phyloP scores from a whole-genome alignment of 2,113 vertebrate genomes.

The Castor canadensis region DNA sequence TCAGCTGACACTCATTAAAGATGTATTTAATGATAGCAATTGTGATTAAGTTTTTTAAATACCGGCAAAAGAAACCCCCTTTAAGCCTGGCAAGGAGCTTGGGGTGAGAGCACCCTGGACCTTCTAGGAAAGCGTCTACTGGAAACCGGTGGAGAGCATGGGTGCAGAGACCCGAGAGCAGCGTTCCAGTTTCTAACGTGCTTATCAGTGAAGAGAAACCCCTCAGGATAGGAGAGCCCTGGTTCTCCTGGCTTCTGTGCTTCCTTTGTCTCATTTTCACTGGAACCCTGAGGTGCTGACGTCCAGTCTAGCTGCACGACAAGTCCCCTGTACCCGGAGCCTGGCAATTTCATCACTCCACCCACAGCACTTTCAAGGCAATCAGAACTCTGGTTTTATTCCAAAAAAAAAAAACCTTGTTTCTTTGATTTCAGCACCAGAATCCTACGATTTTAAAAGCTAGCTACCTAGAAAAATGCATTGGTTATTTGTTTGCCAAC shows the following conservation, averaged over 20 bases:
- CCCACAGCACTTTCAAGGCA: not conserved
- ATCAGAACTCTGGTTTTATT: not conserved
- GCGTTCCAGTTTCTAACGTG: not conserved
- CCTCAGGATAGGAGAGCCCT: too few relatives aligned
- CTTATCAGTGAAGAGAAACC: too few relatives aligned
- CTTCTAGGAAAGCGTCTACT: rapidly evolving
- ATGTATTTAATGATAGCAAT: not conserved
- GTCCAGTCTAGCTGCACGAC: too few relatives aligned
- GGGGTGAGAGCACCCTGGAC: rapidly evolving
- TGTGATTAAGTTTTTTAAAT: not conserved
- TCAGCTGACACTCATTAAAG: not conserved
- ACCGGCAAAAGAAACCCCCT: not conserved
- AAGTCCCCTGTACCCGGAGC: too few relatives aligned
- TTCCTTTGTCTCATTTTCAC: too few relatives aligned
- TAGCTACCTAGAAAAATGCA: not conserved
- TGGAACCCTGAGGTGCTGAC: too few relatives aligned
- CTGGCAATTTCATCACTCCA: too few relatives aligned
- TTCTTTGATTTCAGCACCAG: not conserved
- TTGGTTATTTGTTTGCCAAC: not conserved
- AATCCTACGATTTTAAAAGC: not conserved
- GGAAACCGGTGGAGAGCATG: rapidly evolving
- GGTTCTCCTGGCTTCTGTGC: too few relatives aligned
- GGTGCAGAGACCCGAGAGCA: rapidly evolving
- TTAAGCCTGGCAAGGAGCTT: not conserved
- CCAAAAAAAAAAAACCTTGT: not conserved